phyloP scores from a whole-genome alignment of 1,140 invertebrate species.

The Danaus plexippus region DNA sequence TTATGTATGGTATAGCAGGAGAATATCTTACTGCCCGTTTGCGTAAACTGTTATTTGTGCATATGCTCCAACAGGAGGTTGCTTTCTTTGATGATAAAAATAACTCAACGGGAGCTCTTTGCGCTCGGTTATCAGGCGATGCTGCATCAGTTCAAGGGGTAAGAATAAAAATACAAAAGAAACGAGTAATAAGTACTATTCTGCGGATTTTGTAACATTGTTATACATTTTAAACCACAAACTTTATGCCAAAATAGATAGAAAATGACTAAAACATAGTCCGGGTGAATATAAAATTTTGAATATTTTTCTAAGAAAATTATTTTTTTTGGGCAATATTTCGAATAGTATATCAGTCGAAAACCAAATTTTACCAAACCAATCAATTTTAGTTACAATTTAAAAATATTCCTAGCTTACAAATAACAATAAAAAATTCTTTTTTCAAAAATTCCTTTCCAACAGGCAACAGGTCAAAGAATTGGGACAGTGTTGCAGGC shows the following conservation, averaged over 20 bases:
- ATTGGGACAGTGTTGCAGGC: slow-evolving; percentile 80
- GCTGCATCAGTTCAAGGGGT: slow-evolving; percentile 84
- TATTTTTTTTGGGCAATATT: too few species aligned
- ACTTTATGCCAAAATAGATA: too few species aligned
- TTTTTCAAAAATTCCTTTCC: too few species aligned
- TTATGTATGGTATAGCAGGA: slow-evolving; percentile 76
- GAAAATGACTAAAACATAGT: too few species aligned
- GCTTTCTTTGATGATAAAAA: slow-evolving; percentile 82
- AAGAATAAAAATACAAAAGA: slow-evolving; percentile 29
- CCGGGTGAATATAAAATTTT: too few species aligned
- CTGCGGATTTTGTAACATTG: too few species aligned
- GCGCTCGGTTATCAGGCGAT: slow-evolving; percentile 80
- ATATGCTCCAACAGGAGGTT: slow-evolving; percentile 80
- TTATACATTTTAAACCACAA: too few species aligned
- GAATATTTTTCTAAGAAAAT: too few species aligned
- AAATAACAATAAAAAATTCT: background rate
- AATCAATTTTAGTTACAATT: too few species aligned
- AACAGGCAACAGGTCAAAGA: slow-evolving; percentile 80
- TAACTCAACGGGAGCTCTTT: slow-evolving; percentile 79
- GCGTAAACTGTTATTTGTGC: slow-evolving; percentile 75
- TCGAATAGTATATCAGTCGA: too few species aligned
- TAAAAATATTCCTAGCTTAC: too few species aligned
- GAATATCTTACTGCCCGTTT: slow-evolving; percentile 80
- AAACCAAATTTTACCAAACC: too few species aligned
- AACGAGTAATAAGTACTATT: background rate